phyloP scores from a whole-genome alignment of 2,113 vertebrate genomes.

The Cyprinodon variegatus region DNA sequence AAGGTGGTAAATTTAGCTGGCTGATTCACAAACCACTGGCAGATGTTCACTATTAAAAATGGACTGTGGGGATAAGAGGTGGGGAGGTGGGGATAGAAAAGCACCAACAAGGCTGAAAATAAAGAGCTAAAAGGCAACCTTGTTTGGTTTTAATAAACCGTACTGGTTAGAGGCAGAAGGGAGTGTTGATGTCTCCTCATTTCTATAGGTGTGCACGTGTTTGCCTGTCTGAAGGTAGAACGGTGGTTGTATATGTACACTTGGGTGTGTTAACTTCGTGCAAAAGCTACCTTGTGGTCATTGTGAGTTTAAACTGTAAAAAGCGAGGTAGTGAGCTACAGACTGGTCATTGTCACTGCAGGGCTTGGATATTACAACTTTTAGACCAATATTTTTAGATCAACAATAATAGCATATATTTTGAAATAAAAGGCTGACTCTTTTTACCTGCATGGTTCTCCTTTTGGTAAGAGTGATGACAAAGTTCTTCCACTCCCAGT shows the following conservation, averaged over 20 bases:
- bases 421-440: not conserved
- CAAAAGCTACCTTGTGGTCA: slow-evolving; percentile 76
- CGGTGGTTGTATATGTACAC: slow-evolving; percentile 29
- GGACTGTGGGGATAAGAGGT: slow-evolving; percentile 48
- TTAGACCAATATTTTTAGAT: not conserved
- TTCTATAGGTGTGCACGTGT: slow-evolving; percentile 49
- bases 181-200: slow-evolving; percentile 35
- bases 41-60: slow-evolving; percentile 74
- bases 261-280: slow-evolving; percentile 64
- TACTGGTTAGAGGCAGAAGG: slow-evolving; percentile 54
- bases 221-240: slow-evolving; percentile 30
- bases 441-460: slow-evolving; percentile 92
- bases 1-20: slow-evolving; percentile 81
- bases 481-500: slow-evolving; percentile 96
- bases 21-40: slow-evolving; percentile 81
- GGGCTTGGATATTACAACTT: slow-evolving; percentile 4
- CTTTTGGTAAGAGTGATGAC: slow-evolving; percentile 91
- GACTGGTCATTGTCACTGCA: slow-evolving; percentile 74
- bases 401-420: not conserved
- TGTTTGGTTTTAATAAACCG: slow-evolving; percentile 74
- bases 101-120: slow-evolving; percentile 70
- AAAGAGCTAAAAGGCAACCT: slow-evolving; percentile 70
- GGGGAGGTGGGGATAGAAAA: slow-evolving; percentile 56
- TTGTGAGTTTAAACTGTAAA: slow-evolving; percentile 71
- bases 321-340: slow-evolving; percentile 63